Evolutionary conservation across 2,888 invertebrate genomes (phyloP).

Genomic region (Glaucopsyche alexis): DNA sequence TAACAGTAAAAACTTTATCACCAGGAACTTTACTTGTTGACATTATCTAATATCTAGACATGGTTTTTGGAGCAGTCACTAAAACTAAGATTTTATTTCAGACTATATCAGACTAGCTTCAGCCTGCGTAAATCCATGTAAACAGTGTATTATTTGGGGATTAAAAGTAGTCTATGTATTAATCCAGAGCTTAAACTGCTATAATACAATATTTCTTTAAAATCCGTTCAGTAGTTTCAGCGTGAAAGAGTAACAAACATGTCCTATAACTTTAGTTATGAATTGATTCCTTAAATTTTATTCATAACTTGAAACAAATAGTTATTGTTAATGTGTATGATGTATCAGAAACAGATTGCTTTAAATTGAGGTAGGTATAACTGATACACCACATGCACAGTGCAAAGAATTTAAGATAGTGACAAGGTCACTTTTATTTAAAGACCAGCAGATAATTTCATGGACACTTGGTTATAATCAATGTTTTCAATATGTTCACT

Average conservation of each 20-base stretch:
- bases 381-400: not conserved
- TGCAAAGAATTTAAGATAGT: not conserved
- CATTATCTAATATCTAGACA: conserved; percentile 37
- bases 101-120: no score
- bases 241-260: not conserved
- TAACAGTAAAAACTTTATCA: conserved; percentile 9
- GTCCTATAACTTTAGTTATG: no score
- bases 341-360: not conserved
- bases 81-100: not conserved
- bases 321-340: not conserved
- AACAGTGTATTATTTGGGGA: no score
- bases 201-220: no score
- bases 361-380: not conserved
- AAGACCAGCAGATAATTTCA: not conserved
- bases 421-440: not conserved
- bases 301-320: not conserved
- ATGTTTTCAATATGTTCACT: not conserved
- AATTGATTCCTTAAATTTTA: no score
- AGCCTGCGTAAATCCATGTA: no score
- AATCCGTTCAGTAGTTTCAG: no score
- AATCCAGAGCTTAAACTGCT: no score
- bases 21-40: conserved; percentile 33
- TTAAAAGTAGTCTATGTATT: no score
- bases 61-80: conserved; percentile 18
- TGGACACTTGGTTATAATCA: not conserved